Percentiles rank a stretch among this genome's conserved stretches.
phyloP scores from a whole-genome alignment of 2,888 invertebrate species.

The Leptinotarsa haldemani region DNA sequence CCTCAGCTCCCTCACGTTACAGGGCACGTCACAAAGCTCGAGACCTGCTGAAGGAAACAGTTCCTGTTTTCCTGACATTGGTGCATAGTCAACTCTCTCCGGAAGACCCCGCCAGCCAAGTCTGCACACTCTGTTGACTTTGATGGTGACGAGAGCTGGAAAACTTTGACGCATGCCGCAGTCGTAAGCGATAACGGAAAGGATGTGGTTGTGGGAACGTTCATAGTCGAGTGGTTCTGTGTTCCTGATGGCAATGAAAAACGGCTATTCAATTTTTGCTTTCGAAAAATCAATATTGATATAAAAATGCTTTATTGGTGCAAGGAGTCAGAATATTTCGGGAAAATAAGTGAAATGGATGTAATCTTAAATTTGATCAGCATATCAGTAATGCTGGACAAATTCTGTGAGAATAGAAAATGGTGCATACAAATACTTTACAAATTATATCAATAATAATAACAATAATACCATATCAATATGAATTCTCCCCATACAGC shows the following conservation, averaged over 20 bases:
- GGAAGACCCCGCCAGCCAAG: constrained; percentile 74
- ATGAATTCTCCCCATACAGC: no score
- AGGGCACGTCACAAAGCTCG: constrained; percentile 74
- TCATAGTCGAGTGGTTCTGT: constrained; percentile 94
- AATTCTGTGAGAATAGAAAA: no score
- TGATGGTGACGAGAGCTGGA: constrained; percentile 96
- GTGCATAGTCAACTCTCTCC: constrained; percentile 87
- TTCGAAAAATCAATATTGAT: no score
- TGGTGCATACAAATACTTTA: no score
- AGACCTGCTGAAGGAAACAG: constrained; percentile 82
- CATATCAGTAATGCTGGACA: no score
- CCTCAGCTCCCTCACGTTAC: constrained; percentile 68
- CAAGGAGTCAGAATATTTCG: no score
- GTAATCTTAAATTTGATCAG: no score
- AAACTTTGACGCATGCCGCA: constrained; percentile 96
- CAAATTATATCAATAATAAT: no score
- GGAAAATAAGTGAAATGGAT: no score
- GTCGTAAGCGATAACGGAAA: constrained; percentile 96
- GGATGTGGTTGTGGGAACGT: constrained; percentile 93
- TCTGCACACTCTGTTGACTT: constrained; percentile 71
- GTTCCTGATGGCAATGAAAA: constrained; percentile 67
- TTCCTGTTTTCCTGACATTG: constrained; percentile 82
- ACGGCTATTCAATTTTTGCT: constrained; percentile 7
- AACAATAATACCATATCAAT: no score
- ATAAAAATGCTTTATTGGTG: no score